Conservation (phyloP, 2,888 invertebrate species). For the Microdon myrmicae region DNA sequence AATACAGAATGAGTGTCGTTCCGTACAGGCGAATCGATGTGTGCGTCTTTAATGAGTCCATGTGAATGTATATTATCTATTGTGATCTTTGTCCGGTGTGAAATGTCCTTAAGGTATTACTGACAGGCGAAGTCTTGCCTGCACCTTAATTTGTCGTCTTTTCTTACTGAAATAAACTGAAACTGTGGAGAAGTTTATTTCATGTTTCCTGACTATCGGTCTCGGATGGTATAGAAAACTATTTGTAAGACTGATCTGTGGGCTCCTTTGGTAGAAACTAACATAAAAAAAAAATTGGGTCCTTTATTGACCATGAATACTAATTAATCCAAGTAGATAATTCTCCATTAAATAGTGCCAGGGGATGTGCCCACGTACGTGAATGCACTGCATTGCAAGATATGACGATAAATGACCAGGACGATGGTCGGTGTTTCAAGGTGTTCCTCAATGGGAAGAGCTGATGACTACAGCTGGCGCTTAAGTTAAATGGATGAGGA, state of each 20-base stretch:
- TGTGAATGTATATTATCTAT: slow-evolving; percentile 37
- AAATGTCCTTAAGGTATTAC: slow-evolving; percentile 3
- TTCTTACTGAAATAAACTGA: slow-evolving; percentile 16
- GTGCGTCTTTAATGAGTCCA: slow-evolving; percentile 26
- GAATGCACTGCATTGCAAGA: slow-evolving; percentile 42
- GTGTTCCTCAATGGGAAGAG: no score
- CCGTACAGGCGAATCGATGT: slow-evolving; percentile 28
- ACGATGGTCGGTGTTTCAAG: slow-evolving; percentile 15
- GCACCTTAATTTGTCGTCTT: slow-evolving; percentile 39
- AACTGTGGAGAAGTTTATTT: slow-evolving; percentile 21
- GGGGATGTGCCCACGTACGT: slow-evolving; percentile 15
- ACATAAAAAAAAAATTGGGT: not conserved
- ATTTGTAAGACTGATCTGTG: slow-evolving; percentile 22
- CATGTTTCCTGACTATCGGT: slow-evolving; percentile 3
- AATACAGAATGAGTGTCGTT: slow-evolving; percentile 44
- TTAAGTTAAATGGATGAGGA: slow-evolving; percentile 48
- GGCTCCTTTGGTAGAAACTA: slow-evolving; percentile 5
- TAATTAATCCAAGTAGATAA: slow-evolving; percentile 54
- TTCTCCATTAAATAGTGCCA: slow-evolving; percentile 48
- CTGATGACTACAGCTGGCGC: no score
- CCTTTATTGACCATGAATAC: slow-evolving; percentile 54
- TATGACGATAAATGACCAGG: slow-evolving; percentile 53
- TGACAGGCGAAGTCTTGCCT: slow-evolving; percentile 30
- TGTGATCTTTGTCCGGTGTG: slow-evolving; percentile 11
- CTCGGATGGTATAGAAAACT: not conserved